These are phyloP conservation scores for Pammene aurita DNA, from an alignment of 2,888 invertebrate genomes.

Conservation along the genomic window DNA sequence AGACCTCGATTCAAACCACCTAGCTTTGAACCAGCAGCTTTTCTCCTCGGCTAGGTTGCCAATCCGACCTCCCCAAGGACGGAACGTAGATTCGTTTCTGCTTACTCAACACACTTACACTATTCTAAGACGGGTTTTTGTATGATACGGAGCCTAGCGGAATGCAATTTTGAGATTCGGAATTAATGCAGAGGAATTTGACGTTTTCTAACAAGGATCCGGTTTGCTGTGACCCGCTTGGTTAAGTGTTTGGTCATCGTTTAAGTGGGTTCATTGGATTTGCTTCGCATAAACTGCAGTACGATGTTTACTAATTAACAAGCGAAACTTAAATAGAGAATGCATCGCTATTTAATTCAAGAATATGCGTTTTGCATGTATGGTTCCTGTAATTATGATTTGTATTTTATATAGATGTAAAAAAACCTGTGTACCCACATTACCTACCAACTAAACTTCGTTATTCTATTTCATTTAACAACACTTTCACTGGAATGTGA, in stretches of 20 bases:
- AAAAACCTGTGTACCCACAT: too few relatives aligned
- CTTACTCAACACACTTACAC: conserved; percentile 63
- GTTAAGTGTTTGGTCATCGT: conserved; percentile 34
- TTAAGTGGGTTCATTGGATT: conserved; percentile 15
- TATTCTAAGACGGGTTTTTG: conserved; percentile 72
- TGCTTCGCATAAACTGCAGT: conserved; percentile 7
- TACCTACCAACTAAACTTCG: too few relatives aligned
- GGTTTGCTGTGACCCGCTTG: conserved; percentile 36
- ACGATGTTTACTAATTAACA: not conserved
- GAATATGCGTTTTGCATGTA: too few relatives aligned
- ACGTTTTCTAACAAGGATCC: conserved; percentile 41
- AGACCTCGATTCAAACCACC: conserved; percentile 46
- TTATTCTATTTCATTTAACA: too few relatives aligned
- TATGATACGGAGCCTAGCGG: conserved; percentile 63
- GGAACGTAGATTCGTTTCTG: conserved; percentile 66
- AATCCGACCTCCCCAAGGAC: conserved; percentile 78
- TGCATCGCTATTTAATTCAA: not conserved
- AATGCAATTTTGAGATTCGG: conserved; percentile 51
- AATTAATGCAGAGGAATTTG: conserved; percentile 42
- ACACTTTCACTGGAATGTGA: conserved; percentile 23
- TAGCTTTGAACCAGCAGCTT: conserved; percentile 19
- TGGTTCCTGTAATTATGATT: too few relatives aligned
- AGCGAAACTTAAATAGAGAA: not conserved
- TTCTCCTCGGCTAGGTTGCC: conserved; percentile 51
- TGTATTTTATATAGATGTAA: too few relatives aligned